Conservation (phyloP, 2,113 vertebrate species). For the Platichthys stellatus region DNA sequence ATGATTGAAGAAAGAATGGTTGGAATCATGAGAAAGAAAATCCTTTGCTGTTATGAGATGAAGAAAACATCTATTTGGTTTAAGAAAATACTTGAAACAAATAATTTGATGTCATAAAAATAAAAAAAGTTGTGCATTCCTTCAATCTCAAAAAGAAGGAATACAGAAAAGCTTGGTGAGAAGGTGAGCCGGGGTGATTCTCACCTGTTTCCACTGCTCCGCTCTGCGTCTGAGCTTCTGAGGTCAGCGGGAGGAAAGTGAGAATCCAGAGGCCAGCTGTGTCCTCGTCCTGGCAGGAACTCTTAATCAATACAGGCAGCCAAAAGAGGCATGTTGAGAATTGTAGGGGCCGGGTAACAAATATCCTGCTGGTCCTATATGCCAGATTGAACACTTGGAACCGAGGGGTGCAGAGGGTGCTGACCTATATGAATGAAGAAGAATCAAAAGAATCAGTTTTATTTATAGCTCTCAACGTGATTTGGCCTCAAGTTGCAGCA, state of each 20-base stretch:
- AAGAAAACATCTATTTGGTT: neutral
- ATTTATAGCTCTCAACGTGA: neutral
- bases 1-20: too few relatives aligned
- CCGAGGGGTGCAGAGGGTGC: conserved; percentile 24
- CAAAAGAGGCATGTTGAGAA: conserved; percentile 32
- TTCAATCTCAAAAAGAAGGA: neutral
- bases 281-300: conserved; percentile 45
- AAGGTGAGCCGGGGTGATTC: conserved; percentile 4
- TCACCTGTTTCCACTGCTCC: neutral
- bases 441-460: conserved; percentile 31
- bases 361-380: conserved; percentile 42
- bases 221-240: neutral
- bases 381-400: conserved; percentile 56
- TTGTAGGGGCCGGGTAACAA: conserved; percentile 51
- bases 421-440: conserved; percentile 26
- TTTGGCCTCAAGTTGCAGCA: conserved; percentile 19
- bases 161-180: neutral
- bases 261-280: conserved; percentile 64
- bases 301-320: conserved; percentile 65
- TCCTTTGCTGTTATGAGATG: neutral
- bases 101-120: neutral
- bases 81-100: neutral
- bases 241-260: conserved; percentile 52
- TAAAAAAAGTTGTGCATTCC: neutral
- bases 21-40: neutral